Base-by-base conservation (phyloP, 2,888 invertebrate species). In the Melipona bicolor region DNA sequence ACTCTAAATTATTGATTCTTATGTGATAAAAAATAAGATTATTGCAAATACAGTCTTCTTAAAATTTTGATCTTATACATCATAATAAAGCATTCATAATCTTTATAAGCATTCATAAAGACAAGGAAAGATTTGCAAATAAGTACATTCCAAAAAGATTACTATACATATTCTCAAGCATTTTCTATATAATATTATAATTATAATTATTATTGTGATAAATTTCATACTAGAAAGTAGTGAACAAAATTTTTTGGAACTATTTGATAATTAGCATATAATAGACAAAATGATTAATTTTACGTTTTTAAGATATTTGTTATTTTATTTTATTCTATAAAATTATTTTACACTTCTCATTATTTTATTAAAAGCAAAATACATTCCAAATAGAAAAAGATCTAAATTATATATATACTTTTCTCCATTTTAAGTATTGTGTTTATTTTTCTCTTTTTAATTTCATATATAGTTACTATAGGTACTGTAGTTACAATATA, bases 131-230 rank as follows among this genome's bases (percentile, higher is more conserved):
- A 32, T 68, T 79, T 19, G 68, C 54, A 68, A 68, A 64, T 32
- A 70, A 56, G n/a, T 52, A 61, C 62, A 67, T 77, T 77, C 75
- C 49, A 77, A 56, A 32, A 76, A 54, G 36, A 74, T 54, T 67
- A 50, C 69, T 15, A 67, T 59, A 61, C 21, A 81, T 67, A 36
- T 49, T 65, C 54, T 21, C 13, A 61, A 52, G 71, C 13, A 85
- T 65, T 36, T 81, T 81, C 49, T 73, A 81, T 50, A 52, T 75
- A 77, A 68, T 49, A 36, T 67, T 79, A 56, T 15, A 32, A 50
- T 67, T 56, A 75, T 73, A 79, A 73, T 85, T 56, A 36, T 62
- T 79, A 65, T 83, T 84, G 78, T 84, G 74, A 83, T 84, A 67
- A 64, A 78, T 84, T 83, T 75, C 71, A 21, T 83, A 83, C 73